These are phyloP conservation scores for Aproaerema taeniolella DNA, from an alignment of 2,888 invertebrate species.

Conservation along the genomic window DNA sequence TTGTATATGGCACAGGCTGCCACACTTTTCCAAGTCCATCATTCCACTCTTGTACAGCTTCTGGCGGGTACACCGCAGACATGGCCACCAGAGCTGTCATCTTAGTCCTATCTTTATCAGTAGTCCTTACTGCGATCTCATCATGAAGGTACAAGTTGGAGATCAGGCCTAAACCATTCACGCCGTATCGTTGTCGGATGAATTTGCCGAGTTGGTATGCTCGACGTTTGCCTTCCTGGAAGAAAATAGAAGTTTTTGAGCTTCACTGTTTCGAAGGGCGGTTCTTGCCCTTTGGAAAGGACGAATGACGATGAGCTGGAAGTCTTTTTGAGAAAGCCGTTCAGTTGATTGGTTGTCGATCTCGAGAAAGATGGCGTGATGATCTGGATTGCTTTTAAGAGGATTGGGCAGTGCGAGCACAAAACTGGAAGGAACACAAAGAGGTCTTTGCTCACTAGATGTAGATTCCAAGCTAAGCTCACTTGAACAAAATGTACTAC, in stretches of 20 bases:
- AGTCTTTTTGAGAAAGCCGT: too few species aligned
- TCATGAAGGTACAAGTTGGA: conserved; percentile 48
- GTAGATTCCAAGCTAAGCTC: too few species aligned
- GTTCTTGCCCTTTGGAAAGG: too few species aligned
- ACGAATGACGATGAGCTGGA: too few species aligned
- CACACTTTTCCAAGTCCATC: conserved; percentile 55
- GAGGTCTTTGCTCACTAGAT: too few species aligned
- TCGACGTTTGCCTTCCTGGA: conserved; percentile 50
- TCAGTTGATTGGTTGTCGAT: too few species aligned
- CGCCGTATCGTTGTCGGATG: conserved; percentile 48
- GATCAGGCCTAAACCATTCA: conserved; percentile 37
- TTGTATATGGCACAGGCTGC: conserved; percentile 61
- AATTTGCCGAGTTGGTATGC: conserved; percentile 58
- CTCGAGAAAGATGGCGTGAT: too few species aligned
- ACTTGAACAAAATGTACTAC: too few species aligned
- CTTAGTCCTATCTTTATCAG: conserved; percentile 66
- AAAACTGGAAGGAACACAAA: too few species aligned
- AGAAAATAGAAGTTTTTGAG: neutral
- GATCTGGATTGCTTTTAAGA: too few species aligned
- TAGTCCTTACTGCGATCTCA: conserved; percentile 51
- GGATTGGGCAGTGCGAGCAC: too few species aligned
- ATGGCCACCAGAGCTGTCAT: conserved; percentile 57
- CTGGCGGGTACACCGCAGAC: conserved; percentile 60
- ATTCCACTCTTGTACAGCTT: conserved; percentile 59
- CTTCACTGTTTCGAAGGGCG: too few species aligned